Percentiles rank a stretch among this genome's conserved stretches.
phyloP scores from a whole-genome alignment of 92 coral and sea anemone genomes.

The Palythoa grandiflora region DNA sequence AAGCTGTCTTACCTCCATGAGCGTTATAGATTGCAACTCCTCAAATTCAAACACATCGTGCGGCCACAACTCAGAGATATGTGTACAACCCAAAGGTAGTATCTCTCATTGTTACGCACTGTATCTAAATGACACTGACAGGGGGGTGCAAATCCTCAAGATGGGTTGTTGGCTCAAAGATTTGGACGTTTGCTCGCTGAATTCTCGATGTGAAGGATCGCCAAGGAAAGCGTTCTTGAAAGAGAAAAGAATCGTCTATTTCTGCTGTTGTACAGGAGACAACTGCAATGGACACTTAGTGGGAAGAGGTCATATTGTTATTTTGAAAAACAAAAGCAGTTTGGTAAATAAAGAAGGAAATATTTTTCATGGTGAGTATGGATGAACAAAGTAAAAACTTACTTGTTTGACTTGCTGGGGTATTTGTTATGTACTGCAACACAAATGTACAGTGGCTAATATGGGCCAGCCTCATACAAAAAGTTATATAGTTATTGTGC shows the following conservation, averaged over 20 bases:
- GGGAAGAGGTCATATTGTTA: not conserved
- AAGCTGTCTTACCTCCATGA: no score
- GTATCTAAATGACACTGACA: constrained; percentile 24
- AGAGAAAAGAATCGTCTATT: not conserved
- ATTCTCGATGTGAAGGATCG: constrained; percentile 8
- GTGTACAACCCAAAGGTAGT: not conserved
- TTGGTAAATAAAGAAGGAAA: not conserved
- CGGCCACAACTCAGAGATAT: not conserved
- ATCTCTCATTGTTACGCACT: constrained; percentile 32
- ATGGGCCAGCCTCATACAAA: not conserved
- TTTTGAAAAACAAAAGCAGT: no score
- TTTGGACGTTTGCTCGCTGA: constrained; percentile 6
- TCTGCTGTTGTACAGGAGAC: constrained; percentile 43
- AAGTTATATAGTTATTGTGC: not conserved
- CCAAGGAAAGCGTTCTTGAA: not conserved
- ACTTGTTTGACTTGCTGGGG: not conserved
- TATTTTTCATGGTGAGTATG: not conserved
- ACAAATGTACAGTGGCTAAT: no score
- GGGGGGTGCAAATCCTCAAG: constrained; percentile 13
- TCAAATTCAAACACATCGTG: constrained; percentile 4
- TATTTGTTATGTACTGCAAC: no score
- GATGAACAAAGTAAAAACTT: not conserved
- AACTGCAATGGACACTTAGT: constrained; percentile 11
- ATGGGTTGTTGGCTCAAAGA: constrained; percentile 50
- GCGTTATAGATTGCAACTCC: no score